A percentile compares a stretch with the other conserved stretches of the same genome.
Evolutionary conservation across 2,888 invertebrate species (phyloP).

Genomic region (Drosophila robusta): DNA sequence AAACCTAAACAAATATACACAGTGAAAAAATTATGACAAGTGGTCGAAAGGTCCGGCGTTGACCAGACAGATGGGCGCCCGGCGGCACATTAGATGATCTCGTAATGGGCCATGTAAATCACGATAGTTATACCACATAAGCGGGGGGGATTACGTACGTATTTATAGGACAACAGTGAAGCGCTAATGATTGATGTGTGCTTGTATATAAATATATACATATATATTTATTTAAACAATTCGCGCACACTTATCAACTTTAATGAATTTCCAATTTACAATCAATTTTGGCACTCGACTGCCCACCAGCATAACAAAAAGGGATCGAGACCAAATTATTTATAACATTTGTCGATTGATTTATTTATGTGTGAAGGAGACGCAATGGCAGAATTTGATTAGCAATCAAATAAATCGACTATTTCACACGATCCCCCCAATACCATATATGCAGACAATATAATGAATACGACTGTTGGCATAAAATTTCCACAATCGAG

Average conservation of each 20-base stretch:
- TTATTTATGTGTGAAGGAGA: constrained; percentile 44
- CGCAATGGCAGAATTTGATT: constrained; percentile 48
- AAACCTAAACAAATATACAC: constrained; percentile 8
- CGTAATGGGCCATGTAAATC: constrained; percentile 52
- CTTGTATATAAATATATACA: constrained; percentile 3
- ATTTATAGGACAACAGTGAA: constrained; percentile 37
- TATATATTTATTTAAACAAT: constrained; percentile 63
- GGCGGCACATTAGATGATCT: constrained; percentile 50
- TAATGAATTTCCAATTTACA: constrained; percentile 74
- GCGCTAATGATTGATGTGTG: constrained; percentile 66
- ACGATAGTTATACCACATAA: constrained; percentile 46
- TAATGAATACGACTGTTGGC: constrained; percentile 51
- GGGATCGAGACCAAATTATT: constrained; percentile 64
- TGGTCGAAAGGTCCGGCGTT: constrained; percentile 24
- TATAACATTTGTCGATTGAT: constrained; percentile 72
- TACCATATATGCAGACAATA: constrained; percentile 14
- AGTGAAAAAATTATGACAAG: constrained; percentile 9
- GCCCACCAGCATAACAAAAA: too few species aligned
- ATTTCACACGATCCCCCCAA: constrained; percentile 64
- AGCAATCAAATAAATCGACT: constrained; percentile 57
- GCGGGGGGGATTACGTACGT: constrained; percentile 27
- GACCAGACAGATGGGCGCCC: constrained; percentile 60
- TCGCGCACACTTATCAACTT: constrained; percentile 67
- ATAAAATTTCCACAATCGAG: constrained; percentile 73
- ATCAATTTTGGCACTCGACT: constrained; percentile 68